A percentile compares a stretch with the other conserved stretches of the same genome.
Evolutionary conservation across 2,797 vertebrate species (phyloP).

Genomic region (Pristis pectinata): DNA sequence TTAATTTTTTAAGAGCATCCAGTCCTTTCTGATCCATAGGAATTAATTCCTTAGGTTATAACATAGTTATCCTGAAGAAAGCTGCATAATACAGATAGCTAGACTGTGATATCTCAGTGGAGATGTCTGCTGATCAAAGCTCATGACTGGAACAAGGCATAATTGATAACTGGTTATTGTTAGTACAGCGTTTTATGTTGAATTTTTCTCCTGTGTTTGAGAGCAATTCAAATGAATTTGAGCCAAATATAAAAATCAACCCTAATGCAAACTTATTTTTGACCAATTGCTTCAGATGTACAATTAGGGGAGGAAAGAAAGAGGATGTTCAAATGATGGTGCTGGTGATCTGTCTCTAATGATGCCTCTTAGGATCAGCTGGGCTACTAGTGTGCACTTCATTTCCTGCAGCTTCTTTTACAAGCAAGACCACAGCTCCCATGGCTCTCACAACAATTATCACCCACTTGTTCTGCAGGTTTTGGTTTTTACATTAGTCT

Average conservation of each 20-base stretch:
- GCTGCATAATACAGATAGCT: neutral
- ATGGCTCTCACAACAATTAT: slow-evolving; percentile 74
- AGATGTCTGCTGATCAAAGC: neutral
- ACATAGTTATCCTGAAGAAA: neutral
- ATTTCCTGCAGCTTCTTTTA: slow-evolving; percentile 61
- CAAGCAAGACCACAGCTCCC: slow-evolving; percentile 60
- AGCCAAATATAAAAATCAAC: neutral
- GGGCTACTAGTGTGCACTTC: slow-evolving; percentile 59
- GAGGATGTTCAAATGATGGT: slow-evolving; percentile 45
- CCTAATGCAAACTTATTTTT: slow-evolving; percentile 15
- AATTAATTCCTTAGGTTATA: neutral
- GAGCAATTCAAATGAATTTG: neutral
- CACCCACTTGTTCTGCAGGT: slow-evolving; percentile 69
- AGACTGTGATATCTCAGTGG: neutral
- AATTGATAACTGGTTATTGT: slow-evolving; percentile 19
- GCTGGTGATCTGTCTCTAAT: slow-evolving; percentile 60
- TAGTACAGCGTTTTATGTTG: neutral
- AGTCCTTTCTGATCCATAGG: neutral
- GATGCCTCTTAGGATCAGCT: slow-evolving; percentile 64
- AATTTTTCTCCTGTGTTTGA: neutral
- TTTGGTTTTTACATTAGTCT: slow-evolving; percentile 64
- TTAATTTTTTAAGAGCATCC: neutral
- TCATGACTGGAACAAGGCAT: neutral
- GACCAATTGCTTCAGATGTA: slow-evolving; percentile 28
- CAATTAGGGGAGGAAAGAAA: slow-evolving; percentile 36